These are phyloP conservation scores for Coryphaenoides rupestris DNA, from an alignment of 2,113 vertebrate genomes.

Conservation along the genomic window DNA sequence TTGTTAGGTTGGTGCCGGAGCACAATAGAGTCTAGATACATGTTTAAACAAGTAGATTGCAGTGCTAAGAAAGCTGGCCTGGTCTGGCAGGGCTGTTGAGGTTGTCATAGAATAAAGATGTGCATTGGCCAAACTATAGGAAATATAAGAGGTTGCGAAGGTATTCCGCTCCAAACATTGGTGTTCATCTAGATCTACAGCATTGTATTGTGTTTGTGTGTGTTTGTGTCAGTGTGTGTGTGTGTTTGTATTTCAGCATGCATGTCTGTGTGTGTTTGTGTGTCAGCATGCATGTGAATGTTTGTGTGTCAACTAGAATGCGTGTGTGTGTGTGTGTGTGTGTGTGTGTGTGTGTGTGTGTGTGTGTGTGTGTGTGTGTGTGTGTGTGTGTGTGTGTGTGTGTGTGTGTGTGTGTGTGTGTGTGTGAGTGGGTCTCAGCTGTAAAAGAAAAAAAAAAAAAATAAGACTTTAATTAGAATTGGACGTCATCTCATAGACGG, in stretches of 20 bases:
- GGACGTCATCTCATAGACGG: slow-evolving; percentile 42
- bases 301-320: background rate
- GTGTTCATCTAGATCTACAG: too few relatives aligned
- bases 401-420: slow-evolving; percentile 18
- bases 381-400: slow-evolving; percentile 2
- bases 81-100: too few relatives aligned
- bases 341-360: background rate
- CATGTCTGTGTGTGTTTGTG: background rate
- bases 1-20: too few relatives aligned
- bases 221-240: too few relatives aligned
- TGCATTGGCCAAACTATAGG: too few relatives aligned
- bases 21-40: too few relatives aligned
- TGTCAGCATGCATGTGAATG: background rate
- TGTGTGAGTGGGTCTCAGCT: slow-evolving; percentile 46
- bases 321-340: slow-evolving; percentile 2
- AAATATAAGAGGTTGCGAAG: too few relatives aligned
- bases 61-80: too few relatives aligned
- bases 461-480: slow-evolving; percentile 55
- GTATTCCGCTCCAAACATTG: too few relatives aligned
- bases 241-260: background rate
- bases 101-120: too few relatives aligned
- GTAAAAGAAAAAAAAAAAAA: slow-evolving; percentile 34
- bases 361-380: background rate
- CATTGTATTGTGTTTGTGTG: too few relatives aligned
- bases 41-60: too few relatives aligned